phyloP scores from a whole-genome alignment of 1,140 invertebrate genomes.

The Akabosia matsudoensis region DNA sequence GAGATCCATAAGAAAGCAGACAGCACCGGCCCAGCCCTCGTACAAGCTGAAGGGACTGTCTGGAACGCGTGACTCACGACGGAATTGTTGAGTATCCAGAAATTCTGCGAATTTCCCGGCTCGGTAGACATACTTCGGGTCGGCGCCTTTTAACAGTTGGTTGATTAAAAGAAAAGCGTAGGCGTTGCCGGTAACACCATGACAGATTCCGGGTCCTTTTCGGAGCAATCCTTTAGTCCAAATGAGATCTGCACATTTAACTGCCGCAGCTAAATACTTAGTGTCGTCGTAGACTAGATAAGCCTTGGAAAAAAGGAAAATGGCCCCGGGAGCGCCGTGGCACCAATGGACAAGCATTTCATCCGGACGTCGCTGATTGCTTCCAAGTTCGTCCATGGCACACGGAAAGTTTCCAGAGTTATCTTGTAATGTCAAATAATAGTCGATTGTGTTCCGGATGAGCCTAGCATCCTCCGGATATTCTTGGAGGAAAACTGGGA shows the following conservation, averaged over 20 bases:
- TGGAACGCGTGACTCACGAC: slow-evolving; percentile 65
- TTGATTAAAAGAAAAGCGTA: slow-evolving; percentile 78
- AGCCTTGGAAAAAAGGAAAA: slow-evolving; percentile 78
- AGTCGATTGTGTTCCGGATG: slow-evolving; percentile 62
- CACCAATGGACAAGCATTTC: slow-evolving; percentile 82
- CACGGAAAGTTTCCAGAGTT: slow-evolving; percentile 73
- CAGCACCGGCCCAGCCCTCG: slow-evolving; percentile 80
- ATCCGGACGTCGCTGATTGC: slow-evolving; percentile 51
- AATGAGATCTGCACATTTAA: slow-evolving; percentile 67
- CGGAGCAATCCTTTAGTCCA: slow-evolving; percentile 75
- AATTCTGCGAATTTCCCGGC: slow-evolving; percentile 75
- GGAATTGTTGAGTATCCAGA: slow-evolving; percentile 65
- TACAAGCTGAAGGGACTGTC: slow-evolving; percentile 79
- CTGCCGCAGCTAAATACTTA: slow-evolving; percentile 67
- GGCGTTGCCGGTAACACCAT: slow-evolving; percentile 79
- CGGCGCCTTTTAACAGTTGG: slow-evolving; percentile 41
- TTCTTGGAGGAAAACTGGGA: slow-evolving; percentile 61
- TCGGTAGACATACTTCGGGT: slow-evolving; percentile 68
- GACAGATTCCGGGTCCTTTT: slow-evolving; percentile 78
- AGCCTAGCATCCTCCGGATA: slow-evolving; percentile 56
- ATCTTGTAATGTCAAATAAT: slow-evolving; percentile 61
- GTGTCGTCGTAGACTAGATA: slow-evolving; percentile 70
- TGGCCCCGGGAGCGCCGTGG: slow-evolving; percentile 74
- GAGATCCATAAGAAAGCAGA: slow-evolving; percentile 76
- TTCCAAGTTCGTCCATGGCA: slow-evolving; percentile 65